Evolutionary conservation across 1,140 invertebrate species (phyloP), one percentile per base, ranked within the genome.

Genomic region (Pomacea maculata): DNA sequence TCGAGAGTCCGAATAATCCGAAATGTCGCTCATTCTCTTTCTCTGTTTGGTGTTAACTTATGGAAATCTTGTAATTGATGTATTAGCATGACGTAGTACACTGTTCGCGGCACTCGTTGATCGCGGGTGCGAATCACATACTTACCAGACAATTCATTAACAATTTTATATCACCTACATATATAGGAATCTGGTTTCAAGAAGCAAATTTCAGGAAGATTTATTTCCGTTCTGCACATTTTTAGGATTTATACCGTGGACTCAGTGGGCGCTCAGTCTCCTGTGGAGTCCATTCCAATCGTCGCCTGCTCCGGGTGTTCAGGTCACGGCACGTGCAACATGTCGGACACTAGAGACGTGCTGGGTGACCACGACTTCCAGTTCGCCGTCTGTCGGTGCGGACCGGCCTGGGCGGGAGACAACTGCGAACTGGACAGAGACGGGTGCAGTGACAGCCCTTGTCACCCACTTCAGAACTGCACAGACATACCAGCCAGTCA

Each of bases 231-330:
- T 57, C 54, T 72, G 12, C 61, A 29, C 25, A 11, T 8, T 45
- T 78, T 11, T 65, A 84, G 83, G 71, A 63, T 82, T 29, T 81
- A 78, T 34, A 81, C 76, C 9, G 15, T 68, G 12, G 83, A 84
- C 64, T 76, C 57, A 68, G n/a, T n/a, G 12, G 67, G 75, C 19
- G 78, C 65, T 25, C 64, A 78, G 17, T 84, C 83, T 11, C n/a
- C 67, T 7, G 75, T 78, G 11, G 14, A 75, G 68, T 55, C 78
- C 0, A 77, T 84, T 11, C 73, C 72, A 1, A 45, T 84, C 9
- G 65, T 73, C 64, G 55, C 78, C 68, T 84, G 83, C 65, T 79
- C 81, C 19, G 78, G 76, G 17, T 84, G 83, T 75, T 57, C n/a
- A 55, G 64, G 75, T 29, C 68, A 82, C 70, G 83, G 83, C 57